Conservation (phyloP, 1,140 invertebrate species). For the Tyrophagus putrescentiae region DNA sequence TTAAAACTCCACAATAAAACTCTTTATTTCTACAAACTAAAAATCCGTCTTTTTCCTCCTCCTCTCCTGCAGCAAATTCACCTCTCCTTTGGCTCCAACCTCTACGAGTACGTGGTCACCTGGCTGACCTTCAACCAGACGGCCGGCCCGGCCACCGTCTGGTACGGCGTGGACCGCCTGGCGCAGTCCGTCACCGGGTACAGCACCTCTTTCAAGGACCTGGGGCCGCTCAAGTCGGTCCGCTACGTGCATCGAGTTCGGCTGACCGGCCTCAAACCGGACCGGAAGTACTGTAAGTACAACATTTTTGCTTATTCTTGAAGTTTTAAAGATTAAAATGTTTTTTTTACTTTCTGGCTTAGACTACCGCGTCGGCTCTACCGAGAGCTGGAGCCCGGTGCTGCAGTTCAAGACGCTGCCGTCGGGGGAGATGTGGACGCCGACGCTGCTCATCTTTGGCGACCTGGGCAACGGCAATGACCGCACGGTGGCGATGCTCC, state of each 20-base stretch:
- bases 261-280: constrained; percentile 42
- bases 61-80: no score
- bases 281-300: constrained; percentile 45
- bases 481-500: constrained; percentile 40
- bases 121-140: no score
- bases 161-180: no score
- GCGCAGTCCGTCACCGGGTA: no score
- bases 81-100: no score
- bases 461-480: constrained; percentile 82
- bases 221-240: no score
- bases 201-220: no score
- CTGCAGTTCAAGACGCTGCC: constrained; percentile 34
- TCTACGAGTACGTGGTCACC: no score
- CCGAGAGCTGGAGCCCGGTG: constrained; percentile 34
- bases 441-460: constrained; percentile 59
- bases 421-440: constrained; percentile 34
- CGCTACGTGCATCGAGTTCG: constrained; percentile 67
- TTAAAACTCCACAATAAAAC: no score
- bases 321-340: not conserved
- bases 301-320: constrained; percentile 31
- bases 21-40: no score
- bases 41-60: no score
- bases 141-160: no score
- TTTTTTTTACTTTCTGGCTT: not conserved
- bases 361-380: constrained; percentile 34